These are phyloP conservation scores for Zaprionus tsacasi DNA, from an alignment of 1,140 invertebrate species.

Conservation along the genomic window DNA sequence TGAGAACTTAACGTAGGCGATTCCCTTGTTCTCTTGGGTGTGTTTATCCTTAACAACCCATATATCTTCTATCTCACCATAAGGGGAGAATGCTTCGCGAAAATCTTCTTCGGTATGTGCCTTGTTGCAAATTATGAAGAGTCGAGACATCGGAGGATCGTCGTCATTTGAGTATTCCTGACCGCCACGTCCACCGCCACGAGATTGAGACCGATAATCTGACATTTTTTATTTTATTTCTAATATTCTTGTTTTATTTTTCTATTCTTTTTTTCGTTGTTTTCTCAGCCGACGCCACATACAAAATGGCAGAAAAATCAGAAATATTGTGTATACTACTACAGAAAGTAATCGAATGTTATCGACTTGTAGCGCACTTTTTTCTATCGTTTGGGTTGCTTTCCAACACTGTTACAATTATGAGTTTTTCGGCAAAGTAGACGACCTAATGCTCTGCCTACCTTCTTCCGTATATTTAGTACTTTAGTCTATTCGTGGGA, in stretches of 20 bases:
- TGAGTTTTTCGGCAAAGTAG: slow-evolving; percentile 15
- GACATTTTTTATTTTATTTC: slow-evolving; percentile 59
- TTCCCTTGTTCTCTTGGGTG: slow-evolving; percentile 94
- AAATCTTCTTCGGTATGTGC: slow-evolving; percentile 92
- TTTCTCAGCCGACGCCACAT: slow-evolving; percentile 27
- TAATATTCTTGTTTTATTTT: neutral
- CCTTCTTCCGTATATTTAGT: neutral
- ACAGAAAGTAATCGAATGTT: slow-evolving; percentile 21
- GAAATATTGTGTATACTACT: slow-evolving; percentile 85
- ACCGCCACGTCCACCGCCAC: slow-evolving; percentile 66
- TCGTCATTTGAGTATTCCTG: slow-evolving; percentile 85
- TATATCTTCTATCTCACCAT: slow-evolving; percentile 94
- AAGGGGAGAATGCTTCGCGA: slow-evolving; percentile 90
- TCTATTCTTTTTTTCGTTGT: slow-evolving; percentile 23
- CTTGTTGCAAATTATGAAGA: slow-evolving; percentile 95
- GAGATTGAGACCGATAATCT: slow-evolving; percentile 80
- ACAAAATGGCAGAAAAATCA: slow-evolving; percentile 53
- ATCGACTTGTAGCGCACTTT: slow-evolving; percentile 24
- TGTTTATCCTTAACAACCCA: slow-evolving; percentile 94
- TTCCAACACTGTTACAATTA: slow-evolving; percentile 22
- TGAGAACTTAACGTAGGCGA: slow-evolving; percentile 92
- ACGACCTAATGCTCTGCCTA: slow-evolving; percentile 25
- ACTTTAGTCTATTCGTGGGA: neutral
- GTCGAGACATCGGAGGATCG: slow-evolving; percentile 92
- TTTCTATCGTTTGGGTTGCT: slow-evolving; percentile 16